These are phyloP conservation scores for Enchytraeus crypticus DNA, from an alignment of 2,888 invertebrate species.

Conservation along the genomic window DNA sequence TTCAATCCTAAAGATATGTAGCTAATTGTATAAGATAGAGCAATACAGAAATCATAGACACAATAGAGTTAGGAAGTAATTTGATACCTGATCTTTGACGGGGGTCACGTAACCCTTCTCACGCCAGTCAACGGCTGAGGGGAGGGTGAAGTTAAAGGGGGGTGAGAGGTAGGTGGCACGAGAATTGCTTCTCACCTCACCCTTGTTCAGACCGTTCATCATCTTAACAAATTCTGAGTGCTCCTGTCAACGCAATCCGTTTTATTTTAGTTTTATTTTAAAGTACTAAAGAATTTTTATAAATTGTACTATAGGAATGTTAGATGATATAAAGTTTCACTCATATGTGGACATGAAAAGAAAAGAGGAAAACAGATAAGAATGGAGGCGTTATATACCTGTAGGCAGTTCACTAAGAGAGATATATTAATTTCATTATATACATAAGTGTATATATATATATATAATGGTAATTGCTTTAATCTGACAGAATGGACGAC, in stretches of 20 bases:
- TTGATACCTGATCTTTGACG: not conserved
- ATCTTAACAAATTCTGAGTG: slow-evolving; percentile 5
- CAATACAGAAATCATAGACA: not conserved
- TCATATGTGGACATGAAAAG: too few species aligned
- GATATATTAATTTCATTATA: too few species aligned
- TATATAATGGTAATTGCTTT: too few species aligned
- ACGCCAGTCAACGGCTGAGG: not conserved
- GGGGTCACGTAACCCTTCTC: not conserved
- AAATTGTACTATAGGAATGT: too few species aligned
- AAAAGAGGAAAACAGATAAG: too few species aligned
- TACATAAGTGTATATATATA: too few species aligned
- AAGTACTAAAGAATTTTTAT: too few species aligned
- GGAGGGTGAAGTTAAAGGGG: slow-evolving; percentile 18
- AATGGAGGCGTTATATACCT: too few species aligned
- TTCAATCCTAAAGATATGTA: not conserved
- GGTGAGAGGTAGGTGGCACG: slow-evolving; percentile 15
- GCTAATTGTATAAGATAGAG: not conserved
- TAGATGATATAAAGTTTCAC: too few species aligned
- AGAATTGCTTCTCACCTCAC: not conserved
- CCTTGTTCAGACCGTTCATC: slow-evolving; percentile 10
- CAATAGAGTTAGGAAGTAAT: not conserved
- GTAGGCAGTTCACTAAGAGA: too few species aligned
- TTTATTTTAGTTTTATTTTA: too few species aligned
- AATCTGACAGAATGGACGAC: too few species aligned
- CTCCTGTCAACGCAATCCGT: not conserved